These are phyloP conservation scores for Phaedon cochleariae DNA, from an alignment of 2,888 invertebrate species.

Conservation along the genomic window DNA sequence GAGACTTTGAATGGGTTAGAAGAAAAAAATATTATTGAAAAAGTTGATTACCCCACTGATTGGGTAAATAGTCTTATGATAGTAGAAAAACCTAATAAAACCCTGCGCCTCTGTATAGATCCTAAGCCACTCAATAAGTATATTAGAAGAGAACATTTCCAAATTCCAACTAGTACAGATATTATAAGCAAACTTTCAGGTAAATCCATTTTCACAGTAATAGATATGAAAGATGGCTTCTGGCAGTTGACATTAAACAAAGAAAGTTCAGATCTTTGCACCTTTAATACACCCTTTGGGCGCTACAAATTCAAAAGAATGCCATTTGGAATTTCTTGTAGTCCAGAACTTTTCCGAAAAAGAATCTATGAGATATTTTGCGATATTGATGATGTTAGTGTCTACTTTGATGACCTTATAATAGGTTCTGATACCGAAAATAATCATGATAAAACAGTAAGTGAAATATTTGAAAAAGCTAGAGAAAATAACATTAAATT, in stretches of 20 bases:
- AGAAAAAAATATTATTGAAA: constrained; percentile 14
- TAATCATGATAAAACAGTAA: constrained; percentile 6
- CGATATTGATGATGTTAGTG: too few species aligned
- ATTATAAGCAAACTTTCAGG: background rate
- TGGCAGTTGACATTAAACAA: constrained; percentile 9
- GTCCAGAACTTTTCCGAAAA: constrained; percentile 18
- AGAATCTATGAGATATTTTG: too few species aligned
- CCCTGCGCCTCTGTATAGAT: constrained; percentile 17
- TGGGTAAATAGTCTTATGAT: constrained; percentile 24
- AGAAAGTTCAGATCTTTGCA: constrained; percentile 17
- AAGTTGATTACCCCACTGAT: constrained; percentile 19
- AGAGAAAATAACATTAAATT: constrained; percentile 18
- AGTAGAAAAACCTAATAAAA: constrained; percentile 20
- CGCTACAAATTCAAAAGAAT: constrained; percentile 14
- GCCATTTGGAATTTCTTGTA: constrained; percentile 12
- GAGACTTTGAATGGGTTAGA: constrained; percentile 8
- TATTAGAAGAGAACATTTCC: constrained; percentile 19
- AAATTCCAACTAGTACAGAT: constrained; percentile 16
- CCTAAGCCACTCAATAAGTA: constrained; percentile 27
- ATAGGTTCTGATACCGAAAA: too few species aligned
- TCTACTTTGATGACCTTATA: too few species aligned
- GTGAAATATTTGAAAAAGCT: constrained; percentile 6
- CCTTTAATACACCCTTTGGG: constrained; percentile 42
- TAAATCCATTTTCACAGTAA: constrained; percentile 22
- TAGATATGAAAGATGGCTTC: constrained; percentile 29